Base-by-base conservation (phyloP, 2,888 invertebrate species). In the Amblyjoppa proteus region DNA sequence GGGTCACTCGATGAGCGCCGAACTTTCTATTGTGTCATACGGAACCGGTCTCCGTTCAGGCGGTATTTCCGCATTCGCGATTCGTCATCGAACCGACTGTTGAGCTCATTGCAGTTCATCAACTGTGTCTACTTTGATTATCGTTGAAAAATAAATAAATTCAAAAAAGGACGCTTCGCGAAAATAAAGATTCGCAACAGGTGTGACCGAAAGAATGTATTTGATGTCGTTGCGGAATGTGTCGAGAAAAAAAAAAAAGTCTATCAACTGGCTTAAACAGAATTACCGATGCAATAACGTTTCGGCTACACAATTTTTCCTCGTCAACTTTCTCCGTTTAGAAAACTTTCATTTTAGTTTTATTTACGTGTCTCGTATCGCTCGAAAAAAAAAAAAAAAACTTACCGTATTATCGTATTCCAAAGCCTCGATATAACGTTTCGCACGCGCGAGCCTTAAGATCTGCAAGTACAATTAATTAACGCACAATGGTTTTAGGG, bases 1-100 rank as follows among this genome's bases (percentile, higher is more conserved):
- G 93, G 92, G 91, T 93, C 92, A 90, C 83, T 83, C 86, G 81
- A 86, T 69, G 81, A 87, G 83, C 78, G 69, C 71, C 87, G 66
- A 89, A 92, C 92, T 92, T 92, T 92, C 92, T 92, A 92, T 91
- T 91, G 91, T 92, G 91, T 25, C 13, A 86, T 88, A 86, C 78
- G 81, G 84, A 70, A 73, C 69, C 81, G 76, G 66, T 28, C 25
- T 20, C 28, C 53, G 49, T 68, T 81, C 58, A 73, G 71, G 81
- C 79, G 56, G 71, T 73, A 79, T 82, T 83, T 56, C 74, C 85
- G 45, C 49, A 75, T 81, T 58, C 84, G 74, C 70, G 28, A 58
- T 73, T 71, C 73, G 81, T 81, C 78, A 75, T 58, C 28, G 25
- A 25, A 49, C 16, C 45, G 45, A 16, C 13, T 49, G 3, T 49